A percentile compares a stretch with the other conserved stretches of the same genome.
phyloP scores from a whole-genome alignment of 2,888 invertebrate genomes.

The Drosophila picticornis region DNA sequence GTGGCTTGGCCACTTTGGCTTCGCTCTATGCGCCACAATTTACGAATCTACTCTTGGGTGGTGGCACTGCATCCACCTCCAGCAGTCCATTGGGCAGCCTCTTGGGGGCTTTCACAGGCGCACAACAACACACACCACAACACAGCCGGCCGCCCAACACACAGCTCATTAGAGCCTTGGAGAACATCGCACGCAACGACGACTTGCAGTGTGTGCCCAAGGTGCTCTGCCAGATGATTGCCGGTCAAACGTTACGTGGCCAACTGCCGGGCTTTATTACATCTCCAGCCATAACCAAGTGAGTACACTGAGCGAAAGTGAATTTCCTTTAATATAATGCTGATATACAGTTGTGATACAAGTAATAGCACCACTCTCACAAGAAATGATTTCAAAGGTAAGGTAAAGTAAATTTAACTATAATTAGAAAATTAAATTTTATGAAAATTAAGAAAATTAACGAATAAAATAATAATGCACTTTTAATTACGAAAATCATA shows the following conservation, averaged over 20 bases:
- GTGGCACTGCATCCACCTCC: constrained; percentile 32
- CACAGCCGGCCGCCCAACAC: constrained; percentile 77
- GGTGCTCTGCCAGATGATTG: constrained; percentile 91
- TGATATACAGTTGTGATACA: neutral
- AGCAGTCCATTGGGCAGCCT: constrained; percentile 80
- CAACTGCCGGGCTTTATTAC: constrained; percentile 84
- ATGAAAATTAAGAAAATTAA: too few species aligned
- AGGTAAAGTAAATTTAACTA: neutral
- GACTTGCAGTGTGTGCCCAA: constrained; percentile 92
- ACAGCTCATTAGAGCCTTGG: constrained; percentile 86
- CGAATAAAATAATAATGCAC: neutral
- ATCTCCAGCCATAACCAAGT: constrained; percentile 85
- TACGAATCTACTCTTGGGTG: constrained; percentile 81
- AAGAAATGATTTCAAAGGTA: neutral
- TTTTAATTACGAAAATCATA: too few species aligned
- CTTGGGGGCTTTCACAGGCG: constrained; percentile 79
- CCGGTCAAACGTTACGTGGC: constrained; percentile 85
- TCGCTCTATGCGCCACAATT: constrained; percentile 84
- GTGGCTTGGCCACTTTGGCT: constrained; percentile 78
- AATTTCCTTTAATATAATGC: neutral
- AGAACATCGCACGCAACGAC: constrained; percentile 89
- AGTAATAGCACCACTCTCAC: neutral
- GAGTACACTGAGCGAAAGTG: constrained; percentile 56
- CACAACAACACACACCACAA: constrained; percentile 28
- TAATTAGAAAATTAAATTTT: too few species aligned